Base-by-base conservation (phyloP, 2,888 invertebrate genomes). In the Athripsodes cinereus region DNA sequence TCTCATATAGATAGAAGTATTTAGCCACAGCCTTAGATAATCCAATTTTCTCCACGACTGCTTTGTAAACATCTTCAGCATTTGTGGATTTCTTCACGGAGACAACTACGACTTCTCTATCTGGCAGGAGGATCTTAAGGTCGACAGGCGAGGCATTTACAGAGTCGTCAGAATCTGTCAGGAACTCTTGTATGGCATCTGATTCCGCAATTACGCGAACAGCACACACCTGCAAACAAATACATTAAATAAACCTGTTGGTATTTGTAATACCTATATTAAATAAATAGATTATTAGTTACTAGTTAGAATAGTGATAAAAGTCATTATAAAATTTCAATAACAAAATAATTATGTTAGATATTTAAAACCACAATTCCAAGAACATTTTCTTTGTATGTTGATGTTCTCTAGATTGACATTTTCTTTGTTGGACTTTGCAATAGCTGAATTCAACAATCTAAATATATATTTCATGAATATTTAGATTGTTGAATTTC, bases 131-230 rank as follows among this genome's bases (percentile, higher is more conserved):
- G 50, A 81, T 80, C 73, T 90, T 90, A 60, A 90, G 80, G 69
- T 90, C 90, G 13, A 90, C 87, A 26, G 85, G 86, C n/a, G 84
- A 83, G 22, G 85, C 83, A 66, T 85, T 86, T 19, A 85, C 82
- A 60, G 90, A 90, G 69, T 92, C 92, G 65, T 95, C 94, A 1
- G 89, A 84, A 68, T 96, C 94, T 3, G 96, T 95, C 16, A 98
- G 84, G 77, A 98, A 98, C 72, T 97, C 96, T 75, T 98, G 98
- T 74, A 99, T 93, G 1, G 93, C 86, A 70, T 97, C 97, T 67
- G 92, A 91, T 71, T 99, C 99, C 0, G 97, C 98, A 69, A 99
- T 96, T 26, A 98, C 97, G 40, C 97, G 83, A 16, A 99, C 94
- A 6, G 98, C 96, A 77, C 98, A 98, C 0, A 98, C 92, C 75